Percentiles rank a stretch among this genome's conserved stretches.
Conservation (phyloP, 2,888 invertebrate genomes). For the Drosophila rubida region DNA sequence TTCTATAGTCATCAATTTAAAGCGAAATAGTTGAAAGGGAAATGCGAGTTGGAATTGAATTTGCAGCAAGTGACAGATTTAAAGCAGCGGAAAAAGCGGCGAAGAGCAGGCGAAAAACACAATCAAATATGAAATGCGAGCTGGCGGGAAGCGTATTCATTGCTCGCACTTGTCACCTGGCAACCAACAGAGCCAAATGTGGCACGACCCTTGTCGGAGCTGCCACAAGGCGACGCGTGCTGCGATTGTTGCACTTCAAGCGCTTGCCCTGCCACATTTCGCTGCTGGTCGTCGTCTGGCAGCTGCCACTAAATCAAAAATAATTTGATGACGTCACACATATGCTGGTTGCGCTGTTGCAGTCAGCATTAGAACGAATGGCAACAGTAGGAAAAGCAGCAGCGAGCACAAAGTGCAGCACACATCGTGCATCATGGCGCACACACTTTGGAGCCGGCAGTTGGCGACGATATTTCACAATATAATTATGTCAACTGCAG, state of each 20-base stretch:
- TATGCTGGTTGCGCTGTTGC: conserved; percentile 36
- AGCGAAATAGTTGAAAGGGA: too few relatives aligned
- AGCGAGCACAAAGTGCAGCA: conserved; percentile 35
- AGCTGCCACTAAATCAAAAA: conserved; percentile 51
- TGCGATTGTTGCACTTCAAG: conserved; percentile 28
- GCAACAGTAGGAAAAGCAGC: conserved; percentile 15
- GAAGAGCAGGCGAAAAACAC: not conserved
- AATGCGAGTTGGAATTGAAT: too few relatives aligned
- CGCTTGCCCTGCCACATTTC: too few relatives aligned
- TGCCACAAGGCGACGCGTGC: conserved; percentile 7
- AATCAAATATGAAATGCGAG: not conserved
- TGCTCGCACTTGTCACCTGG: conserved; percentile 3
- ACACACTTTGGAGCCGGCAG: conserved; percentile 33
- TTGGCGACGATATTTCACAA: conserved; percentile 76
- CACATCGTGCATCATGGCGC: conserved; percentile 65
- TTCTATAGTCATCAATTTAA: too few relatives aligned
- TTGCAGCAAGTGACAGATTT: too few relatives aligned
- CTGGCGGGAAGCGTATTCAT: not conserved
- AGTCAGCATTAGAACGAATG: conserved; percentile 56
- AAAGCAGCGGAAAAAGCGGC: not conserved
- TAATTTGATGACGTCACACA: conserved; percentile 52
- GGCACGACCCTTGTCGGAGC: conserved; percentile 1
- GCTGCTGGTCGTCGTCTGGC: too few relatives aligned
- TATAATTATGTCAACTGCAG: conserved; percentile 77
- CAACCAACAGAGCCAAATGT: not conserved